These are phyloP conservation scores for Spinus pinus DNA, from an alignment of 2,797 vertebrate genomes.

Conservation along the genomic window DNA sequence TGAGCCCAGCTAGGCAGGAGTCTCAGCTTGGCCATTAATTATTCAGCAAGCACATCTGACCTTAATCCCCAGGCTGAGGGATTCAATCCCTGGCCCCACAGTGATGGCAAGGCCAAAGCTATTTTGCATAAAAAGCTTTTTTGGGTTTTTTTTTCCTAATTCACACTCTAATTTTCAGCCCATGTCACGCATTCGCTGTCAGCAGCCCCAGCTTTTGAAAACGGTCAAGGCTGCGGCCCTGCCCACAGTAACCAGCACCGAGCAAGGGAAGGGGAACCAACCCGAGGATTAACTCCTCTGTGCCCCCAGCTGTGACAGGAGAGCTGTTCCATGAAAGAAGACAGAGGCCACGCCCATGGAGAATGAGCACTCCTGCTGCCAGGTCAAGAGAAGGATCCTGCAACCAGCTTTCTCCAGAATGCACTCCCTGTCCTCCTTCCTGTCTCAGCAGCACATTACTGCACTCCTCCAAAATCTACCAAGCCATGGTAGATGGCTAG, in stretches of 20 bases:
- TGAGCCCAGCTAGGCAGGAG: background rate
- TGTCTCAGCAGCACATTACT: fast-evolving
- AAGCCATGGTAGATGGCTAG: background rate
- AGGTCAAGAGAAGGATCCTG: background rate
- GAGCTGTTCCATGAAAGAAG: background rate
- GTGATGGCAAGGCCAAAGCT: background rate
- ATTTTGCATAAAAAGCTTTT: background rate
- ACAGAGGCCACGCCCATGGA: fast-evolving
- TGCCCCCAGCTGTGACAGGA: background rate
- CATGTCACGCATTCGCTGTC: background rate
- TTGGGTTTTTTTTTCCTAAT: background rate
- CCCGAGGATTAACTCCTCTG: background rate
- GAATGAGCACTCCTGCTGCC: background rate
- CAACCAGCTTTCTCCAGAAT: background rate
- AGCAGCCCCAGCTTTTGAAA: background rate
- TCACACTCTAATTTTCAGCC: background rate
- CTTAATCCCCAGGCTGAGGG: background rate
- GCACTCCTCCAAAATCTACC: background rate
- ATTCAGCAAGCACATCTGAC: background rate
- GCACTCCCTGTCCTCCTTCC: background rate
- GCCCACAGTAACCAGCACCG: fast-evolving
- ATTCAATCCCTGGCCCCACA: background rate
- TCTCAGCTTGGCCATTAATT: background rate
- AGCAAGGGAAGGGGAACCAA: background rate
- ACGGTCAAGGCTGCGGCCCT: fast-evolving